These are phyloP conservation scores for Schrankia costaestrigalis DNA, from an alignment of 2,888 invertebrate genomes.

Conservation along the genomic window DNA sequence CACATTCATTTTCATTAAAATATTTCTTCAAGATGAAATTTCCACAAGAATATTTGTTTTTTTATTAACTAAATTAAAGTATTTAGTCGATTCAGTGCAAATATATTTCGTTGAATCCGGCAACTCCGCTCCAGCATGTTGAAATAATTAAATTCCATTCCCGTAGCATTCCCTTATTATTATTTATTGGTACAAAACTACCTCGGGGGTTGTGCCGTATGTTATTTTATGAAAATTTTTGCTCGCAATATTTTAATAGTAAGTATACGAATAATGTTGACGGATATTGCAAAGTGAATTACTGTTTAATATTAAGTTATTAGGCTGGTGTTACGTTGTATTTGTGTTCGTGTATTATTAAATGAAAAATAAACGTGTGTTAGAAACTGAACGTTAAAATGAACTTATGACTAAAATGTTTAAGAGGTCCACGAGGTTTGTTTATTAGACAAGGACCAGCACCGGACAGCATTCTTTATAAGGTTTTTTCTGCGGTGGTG, in stretches of 20 bases:
- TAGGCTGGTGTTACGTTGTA: slow-evolving; percentile 2
- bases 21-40: too few species aligned
- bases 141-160: slow-evolving; percentile 61
- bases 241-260: slow-evolving; percentile 40
- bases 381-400: too few species aligned
- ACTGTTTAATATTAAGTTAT: slow-evolving; percentile 15
- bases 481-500: too few species aligned
- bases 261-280: slow-evolving; percentile 31
- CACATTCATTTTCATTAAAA: too few species aligned
- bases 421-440: too few species aligned
- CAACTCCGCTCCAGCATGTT: slow-evolving; percentile 33
- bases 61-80: slow-evolving; percentile 18
- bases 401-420: too few species aligned
- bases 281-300: slow-evolving; percentile 18
- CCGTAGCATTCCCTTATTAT: slow-evolving; percentile 51
- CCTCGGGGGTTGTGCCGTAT: slow-evolving; percentile 24
- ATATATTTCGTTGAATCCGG: slow-evolving; percentile 43
- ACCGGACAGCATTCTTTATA: too few species aligned
- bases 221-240: slow-evolving; percentile 48
- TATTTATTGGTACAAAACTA: slow-evolving; percentile 50
- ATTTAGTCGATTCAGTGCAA: slow-evolving; percentile 11
- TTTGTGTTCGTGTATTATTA: too few species aligned
- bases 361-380: too few species aligned
- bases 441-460: too few species aligned
- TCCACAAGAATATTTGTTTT: too few species aligned